phyloP scores from a whole-genome alignment of 2,797 vertebrate species.

The Meriones psammophilus region DNA sequence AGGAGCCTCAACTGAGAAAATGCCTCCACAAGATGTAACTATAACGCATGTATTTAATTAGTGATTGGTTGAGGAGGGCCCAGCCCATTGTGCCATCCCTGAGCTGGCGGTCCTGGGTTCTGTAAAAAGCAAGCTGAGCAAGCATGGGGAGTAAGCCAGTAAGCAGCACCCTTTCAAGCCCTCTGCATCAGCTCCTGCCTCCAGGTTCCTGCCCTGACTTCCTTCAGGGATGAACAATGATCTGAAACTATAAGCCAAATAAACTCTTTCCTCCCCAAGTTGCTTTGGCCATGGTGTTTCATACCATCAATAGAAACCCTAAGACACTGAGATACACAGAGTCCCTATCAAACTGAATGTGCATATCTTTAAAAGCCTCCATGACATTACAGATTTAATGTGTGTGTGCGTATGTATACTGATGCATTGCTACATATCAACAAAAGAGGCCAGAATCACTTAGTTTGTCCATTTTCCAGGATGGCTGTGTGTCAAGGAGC shows the following conservation, averaged over 20 bases:
- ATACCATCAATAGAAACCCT: neutral
- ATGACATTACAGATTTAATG: conserved; percentile 10
- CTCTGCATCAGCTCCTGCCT: neutral
- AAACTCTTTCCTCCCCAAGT: neutral
- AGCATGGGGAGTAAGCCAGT: neutral
- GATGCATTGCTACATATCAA: neutral
- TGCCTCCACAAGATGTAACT: neutral
- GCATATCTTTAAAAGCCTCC: conserved; percentile 47
- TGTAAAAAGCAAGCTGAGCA: neutral
- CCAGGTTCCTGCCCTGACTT: neutral
- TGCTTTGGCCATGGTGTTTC: neutral
- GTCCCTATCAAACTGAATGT: conserved; percentile 10
- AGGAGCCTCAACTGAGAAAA: neutral
- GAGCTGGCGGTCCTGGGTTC: neutral
- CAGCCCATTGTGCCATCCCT: neutral
- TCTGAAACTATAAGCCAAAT: neutral
- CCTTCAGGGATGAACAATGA: neutral
- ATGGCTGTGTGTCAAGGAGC: neutral
- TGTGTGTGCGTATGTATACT: neutral
- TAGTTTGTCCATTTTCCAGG: neutral
- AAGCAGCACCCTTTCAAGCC: neutral
- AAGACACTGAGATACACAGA: neutral
- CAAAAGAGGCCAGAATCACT: neutral
- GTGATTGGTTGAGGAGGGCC: too few relatives aligned
- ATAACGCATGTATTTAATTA: too few relatives aligned